Evolutionary conservation across 2,888 invertebrate species (phyloP), one percentile per base, ranked within the genome.

Genomic region (Volucella inanis): DNA sequence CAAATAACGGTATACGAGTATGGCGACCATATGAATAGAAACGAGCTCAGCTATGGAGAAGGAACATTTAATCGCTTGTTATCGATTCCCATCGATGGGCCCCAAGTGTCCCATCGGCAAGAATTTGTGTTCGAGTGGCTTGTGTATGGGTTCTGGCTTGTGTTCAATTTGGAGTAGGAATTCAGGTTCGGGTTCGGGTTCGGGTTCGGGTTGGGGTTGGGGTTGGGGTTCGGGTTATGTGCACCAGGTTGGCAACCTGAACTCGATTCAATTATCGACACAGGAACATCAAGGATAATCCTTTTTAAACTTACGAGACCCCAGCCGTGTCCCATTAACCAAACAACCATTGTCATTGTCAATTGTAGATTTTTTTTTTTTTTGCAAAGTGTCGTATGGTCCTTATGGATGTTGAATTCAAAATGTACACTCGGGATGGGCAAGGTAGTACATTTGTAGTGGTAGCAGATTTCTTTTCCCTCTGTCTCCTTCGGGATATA

Each of bases 191-290:
- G 31, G 6, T 31, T 3, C 22, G 12, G 54, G n/a, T 55, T 18
- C 22, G 31, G 38, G 38, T 38, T n/a, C 14, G 59, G 47, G 59
- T 67, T 65, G 1, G 18, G 18, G 2, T 67, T 65, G 1, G 18
- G 18, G 2, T 55, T 15, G 31, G 31, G 38, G 38, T 31, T n/a
- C 31, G 70, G 41, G 50, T 67, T 65, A 61, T 67, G 41, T 59
- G 47, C 45, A 39, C 31, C 54, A 43, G 62, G 45, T 71, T 79
- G 61, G 59, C 75, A 79, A 79, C 79, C 75, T 84, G 84, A 79
- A 79, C 79, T 71, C 75, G 61, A 79, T 84, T 84, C 84, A 84
- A 84, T 84, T 84, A 84, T 84, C 79, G 59, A 79, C 84, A 84
- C 57, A 79, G 64, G 75, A 71, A 65, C 79, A 79, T 84, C 75